phyloP scores from a whole-genome alignment of 2,113 vertebrate genomes.

The Dicerorhinus sumatrensis region DNA sequence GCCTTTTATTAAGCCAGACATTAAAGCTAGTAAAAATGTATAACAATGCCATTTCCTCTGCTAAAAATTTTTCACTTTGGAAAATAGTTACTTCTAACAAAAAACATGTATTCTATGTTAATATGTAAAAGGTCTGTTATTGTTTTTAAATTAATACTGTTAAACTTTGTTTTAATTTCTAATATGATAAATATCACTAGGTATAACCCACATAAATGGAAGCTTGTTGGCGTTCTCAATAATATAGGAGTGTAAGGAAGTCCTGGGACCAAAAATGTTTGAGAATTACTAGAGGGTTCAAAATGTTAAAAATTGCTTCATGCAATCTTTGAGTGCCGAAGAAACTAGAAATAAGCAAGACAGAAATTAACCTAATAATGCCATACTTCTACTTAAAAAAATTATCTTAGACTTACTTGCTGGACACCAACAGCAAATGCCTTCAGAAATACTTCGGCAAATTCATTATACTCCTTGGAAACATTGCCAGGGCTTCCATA shows the following conservation, averaged over 20 bases:
- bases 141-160: background rate
- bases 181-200: background rate
- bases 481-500: slow-evolving; percentile 99
- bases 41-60: background rate
- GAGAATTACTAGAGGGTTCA: background rate
- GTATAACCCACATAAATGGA: background rate
- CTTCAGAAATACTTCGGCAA: slow-evolving; percentile 98
- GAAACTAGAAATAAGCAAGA: background rate
- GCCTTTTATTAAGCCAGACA: background rate
- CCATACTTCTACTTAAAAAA: slow-evolving; percentile 11
- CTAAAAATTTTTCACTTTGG: background rate
- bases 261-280: background rate
- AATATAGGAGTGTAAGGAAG: background rate
- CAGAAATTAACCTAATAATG: slow-evolving; percentile 31
- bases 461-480: slow-evolving; percentile 99
- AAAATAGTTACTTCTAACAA: background rate
- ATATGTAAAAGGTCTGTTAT: background rate
- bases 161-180: slow-evolving; percentile 23
- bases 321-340: background rate
- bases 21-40: background rate
- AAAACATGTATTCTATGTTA: background rate
- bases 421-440: slow-evolving; percentile 97
- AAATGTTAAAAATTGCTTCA: background rate
- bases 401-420: slow-evolving; percentile 87
- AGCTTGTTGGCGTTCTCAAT: background rate